Percentiles rank a stretch among this genome's conserved stretches.
These are phyloP conservation scores for Copidosoma aretas DNA, from an alignment of 2,888 invertebrate species.

Conservation along the genomic window DNA sequence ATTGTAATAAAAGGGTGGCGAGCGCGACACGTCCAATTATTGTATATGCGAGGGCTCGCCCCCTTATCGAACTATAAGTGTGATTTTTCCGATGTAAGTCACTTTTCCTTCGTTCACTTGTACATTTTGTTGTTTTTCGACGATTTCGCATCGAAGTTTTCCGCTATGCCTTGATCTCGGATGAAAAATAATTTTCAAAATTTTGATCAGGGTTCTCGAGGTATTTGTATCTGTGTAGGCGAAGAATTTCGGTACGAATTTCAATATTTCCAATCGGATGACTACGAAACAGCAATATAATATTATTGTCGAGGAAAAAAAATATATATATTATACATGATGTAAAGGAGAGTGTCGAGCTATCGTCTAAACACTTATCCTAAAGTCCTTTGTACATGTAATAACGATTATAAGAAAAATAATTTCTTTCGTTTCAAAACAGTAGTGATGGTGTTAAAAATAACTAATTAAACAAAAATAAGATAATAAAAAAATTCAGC, in stretches of 20 bases:
- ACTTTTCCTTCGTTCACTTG: background rate
- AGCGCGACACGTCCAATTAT: background rate
- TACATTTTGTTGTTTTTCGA: background rate
- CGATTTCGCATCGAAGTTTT: background rate
- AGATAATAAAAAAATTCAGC: conserved; percentile 13
- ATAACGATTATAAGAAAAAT: too few species aligned
- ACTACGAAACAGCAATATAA: too few species aligned
- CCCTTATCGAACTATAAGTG: background rate
- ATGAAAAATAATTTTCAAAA: too few species aligned
- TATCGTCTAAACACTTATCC: too few species aligned
- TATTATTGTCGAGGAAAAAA: too few species aligned
- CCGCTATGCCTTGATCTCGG: background rate
- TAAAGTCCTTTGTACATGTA: too few species aligned
- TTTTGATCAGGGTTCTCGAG: too few species aligned
- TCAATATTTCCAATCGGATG: background rate
- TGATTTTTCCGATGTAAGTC: background rate
- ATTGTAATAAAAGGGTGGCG: background rate
- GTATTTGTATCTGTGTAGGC: background rate
- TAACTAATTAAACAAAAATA: background rate
- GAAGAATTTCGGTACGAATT: background rate
- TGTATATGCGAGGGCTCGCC: background rate
- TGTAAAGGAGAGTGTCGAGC: too few species aligned
- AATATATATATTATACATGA: too few species aligned
- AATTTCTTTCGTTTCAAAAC: too few species aligned
- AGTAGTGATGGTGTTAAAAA: conserved; percentile 1